Evolutionary conservation across 2,113 vertebrate genomes (phyloP).

Genomic region (Tupaia chinensis): DNA sequence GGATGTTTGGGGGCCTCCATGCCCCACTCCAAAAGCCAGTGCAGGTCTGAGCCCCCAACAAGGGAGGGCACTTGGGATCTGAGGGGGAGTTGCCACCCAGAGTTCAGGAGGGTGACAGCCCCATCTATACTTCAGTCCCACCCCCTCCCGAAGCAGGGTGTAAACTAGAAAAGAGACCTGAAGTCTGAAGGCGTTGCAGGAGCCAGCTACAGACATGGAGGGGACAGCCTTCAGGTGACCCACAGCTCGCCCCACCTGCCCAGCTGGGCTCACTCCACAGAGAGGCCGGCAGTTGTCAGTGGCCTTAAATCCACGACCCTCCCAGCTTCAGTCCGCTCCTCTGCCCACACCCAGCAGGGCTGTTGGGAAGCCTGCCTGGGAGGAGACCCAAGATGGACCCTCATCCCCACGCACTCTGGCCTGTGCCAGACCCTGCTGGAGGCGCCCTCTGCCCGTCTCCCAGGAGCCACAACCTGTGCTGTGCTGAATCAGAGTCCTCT

Average conservation of each 20-base stretch:
- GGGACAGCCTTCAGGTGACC: background rate
- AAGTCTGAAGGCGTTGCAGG: background rate
- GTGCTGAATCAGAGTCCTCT: too few species aligned
- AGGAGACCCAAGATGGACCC: background rate
- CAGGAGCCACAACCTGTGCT: too few species aligned
- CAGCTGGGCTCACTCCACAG: background rate
- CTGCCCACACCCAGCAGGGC: background rate
- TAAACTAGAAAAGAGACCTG: background rate
- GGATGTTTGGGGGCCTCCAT: background rate
- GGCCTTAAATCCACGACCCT: background rate
- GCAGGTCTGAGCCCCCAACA: background rate
- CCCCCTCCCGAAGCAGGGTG: background rate
- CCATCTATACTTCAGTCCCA: background rate
- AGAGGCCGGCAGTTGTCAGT: too few species aligned
- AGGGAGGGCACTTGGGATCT: background rate
- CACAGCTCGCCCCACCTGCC: background rate
- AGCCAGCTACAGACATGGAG: background rate
- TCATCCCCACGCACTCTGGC: too few species aligned
- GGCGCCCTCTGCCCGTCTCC: background rate
- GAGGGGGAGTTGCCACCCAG: background rate
- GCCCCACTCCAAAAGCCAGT: background rate
- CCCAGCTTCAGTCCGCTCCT: background rate
- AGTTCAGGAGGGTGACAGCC: background rate
- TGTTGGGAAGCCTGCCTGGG: background rate
- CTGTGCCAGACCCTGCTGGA: too few species aligned